These are phyloP conservation scores for Baccha elongata DNA, from an alignment of 2,888 invertebrate genomes.

Conservation along the genomic window DNA sequence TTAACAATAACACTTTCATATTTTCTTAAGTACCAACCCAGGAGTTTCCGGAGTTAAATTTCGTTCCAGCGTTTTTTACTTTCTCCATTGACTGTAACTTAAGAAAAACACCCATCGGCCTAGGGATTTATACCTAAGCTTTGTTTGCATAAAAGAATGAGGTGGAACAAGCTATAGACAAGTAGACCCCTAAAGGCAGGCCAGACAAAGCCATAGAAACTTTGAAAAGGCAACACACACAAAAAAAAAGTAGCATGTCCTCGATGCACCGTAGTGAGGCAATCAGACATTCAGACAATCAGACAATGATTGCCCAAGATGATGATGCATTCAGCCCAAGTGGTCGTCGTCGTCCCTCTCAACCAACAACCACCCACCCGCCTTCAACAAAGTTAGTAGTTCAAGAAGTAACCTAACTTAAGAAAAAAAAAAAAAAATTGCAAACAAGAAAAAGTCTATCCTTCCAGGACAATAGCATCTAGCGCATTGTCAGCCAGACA, in stretches of 20 bases:
- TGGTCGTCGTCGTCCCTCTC: conserved; percentile 22
- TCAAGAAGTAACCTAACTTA: conserved; percentile 54
- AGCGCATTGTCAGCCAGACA: conserved; percentile 69
- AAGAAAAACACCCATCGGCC: conserved; percentile 33
- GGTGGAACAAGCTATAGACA: conserved; percentile 42
- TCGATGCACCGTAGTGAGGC: conserved; percentile 53
- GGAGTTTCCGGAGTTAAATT: background rate
- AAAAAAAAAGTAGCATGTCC: conserved; percentile 20
- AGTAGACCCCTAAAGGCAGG: conserved; percentile 43
- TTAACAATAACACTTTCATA: no score
- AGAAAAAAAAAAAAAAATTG: conserved; percentile 16
- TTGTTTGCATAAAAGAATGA: conserved; percentile 56
- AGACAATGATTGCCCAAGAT: conserved; percentile 71
- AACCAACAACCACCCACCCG: background rate
- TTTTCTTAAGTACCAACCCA: no score
- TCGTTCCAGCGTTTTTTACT: conserved; percentile 21
- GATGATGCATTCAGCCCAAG: conserved; percentile 65
- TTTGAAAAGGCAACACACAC: conserved; percentile 19
- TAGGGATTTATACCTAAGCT: conserved; percentile 46
- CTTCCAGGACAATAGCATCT: conserved; percentile 65
- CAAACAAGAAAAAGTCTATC: conserved; percentile 43
- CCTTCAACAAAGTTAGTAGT: conserved; percentile 40
- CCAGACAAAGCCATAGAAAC: conserved; percentile 46
- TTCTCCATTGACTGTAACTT: conserved; percentile 37
- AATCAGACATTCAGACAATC: conserved; percentile 70